These are phyloP conservation scores for Litoditis marina DNA, from an alignment of 2,888 invertebrate genomes.

Conservation along the genomic window DNA sequence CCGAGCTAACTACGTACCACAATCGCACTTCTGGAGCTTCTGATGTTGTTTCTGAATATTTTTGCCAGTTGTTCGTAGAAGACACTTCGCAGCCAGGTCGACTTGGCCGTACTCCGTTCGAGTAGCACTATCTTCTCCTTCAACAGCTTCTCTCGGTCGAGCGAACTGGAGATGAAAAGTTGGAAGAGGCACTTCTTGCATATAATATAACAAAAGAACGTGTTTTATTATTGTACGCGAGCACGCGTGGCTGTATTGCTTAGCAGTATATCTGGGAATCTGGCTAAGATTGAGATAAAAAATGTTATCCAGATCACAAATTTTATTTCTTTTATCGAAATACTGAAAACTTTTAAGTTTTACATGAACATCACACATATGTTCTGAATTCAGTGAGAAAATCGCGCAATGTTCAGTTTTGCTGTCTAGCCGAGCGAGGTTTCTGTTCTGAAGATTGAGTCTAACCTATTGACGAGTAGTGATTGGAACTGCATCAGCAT, in stretches of 20 bases:
- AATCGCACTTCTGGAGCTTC: not conserved
- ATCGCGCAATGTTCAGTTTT: not conserved
- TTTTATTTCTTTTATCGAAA: too few species aligned
- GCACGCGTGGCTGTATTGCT: not conserved
- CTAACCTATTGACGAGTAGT: too few species aligned
- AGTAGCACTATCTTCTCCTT: not conserved
- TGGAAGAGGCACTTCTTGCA: not conserved
- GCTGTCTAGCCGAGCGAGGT: too few species aligned
- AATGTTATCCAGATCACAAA: too few species aligned
- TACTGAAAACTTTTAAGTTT: too few species aligned
- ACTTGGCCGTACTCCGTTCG: not conserved
- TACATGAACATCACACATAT: too few species aligned
- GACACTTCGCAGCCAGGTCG: slow-evolving; percentile 7
- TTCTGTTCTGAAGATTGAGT: too few species aligned
- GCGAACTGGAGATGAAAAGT: not conserved
- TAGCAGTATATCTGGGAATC: not conserved
- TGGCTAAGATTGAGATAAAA: too few species aligned
- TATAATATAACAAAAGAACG: not conserved
- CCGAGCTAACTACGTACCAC: slow-evolving; percentile 1
- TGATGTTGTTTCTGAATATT: slow-evolving; percentile 11
- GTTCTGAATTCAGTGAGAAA: not conserved
- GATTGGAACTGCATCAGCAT: slow-evolving; percentile 28
- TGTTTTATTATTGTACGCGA: too few species aligned
- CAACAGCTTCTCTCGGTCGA: slow-evolving; percentile 5
- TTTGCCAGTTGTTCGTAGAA: slow-evolving; percentile 10